These are phyloP conservation scores for Mizuhopecten yessoensis DNA, from an alignment of 1,140 invertebrate genomes.

Conservation along the genomic window DNA sequence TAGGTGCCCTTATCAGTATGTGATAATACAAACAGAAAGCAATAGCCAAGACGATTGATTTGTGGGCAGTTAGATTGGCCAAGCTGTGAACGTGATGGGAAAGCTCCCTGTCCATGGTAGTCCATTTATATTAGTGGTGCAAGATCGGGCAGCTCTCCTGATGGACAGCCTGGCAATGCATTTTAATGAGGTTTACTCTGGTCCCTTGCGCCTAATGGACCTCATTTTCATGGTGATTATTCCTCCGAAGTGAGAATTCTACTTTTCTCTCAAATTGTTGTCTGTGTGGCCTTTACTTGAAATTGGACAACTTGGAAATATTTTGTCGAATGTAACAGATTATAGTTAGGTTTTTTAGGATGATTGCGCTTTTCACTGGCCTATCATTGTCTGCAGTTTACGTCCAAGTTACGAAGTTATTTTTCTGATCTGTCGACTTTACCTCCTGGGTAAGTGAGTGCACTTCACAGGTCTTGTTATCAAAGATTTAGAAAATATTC, in stretches of 20 bases:
- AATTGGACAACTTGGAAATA: neutral
- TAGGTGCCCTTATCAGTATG: slow-evolving; percentile 16
- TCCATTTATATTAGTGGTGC: neutral
- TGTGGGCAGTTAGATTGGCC: neutral
- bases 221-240: neutral
- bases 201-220: neutral
- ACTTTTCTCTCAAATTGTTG: neutral
- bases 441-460: neutral
- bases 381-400: neutral
- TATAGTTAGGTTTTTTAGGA: neutral
- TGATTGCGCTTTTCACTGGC: neutral
- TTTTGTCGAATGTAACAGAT: neutral
- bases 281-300: neutral
- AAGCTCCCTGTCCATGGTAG: neutral
- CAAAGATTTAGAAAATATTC: neutral
- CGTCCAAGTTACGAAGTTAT: neutral
- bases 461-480: neutral
- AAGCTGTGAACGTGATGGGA: slow-evolving; percentile 24
- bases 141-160: neutral
- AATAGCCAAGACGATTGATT: slow-evolving; percentile 25
- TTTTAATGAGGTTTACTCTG: neutral
- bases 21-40: slow-evolving; percentile 28
- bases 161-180: neutral
- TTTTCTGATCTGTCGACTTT: neutral
- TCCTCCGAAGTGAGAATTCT: neutral